phyloP scores from a whole-genome alignment of 23 tunicate species.

The Corella eumyota region DNA sequence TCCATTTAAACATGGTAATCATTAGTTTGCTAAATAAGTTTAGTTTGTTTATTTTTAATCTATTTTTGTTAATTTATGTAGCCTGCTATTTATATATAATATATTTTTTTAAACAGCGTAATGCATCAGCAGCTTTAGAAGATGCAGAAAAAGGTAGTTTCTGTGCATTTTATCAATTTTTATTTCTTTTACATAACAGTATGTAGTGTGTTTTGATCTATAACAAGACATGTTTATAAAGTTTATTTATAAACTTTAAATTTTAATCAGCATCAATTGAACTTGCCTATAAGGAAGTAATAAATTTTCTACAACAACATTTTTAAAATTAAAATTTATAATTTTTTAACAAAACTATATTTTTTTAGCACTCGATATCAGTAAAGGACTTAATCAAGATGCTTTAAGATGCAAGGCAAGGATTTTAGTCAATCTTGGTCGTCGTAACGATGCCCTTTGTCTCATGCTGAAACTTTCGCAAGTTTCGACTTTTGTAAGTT shows the following conservation, averaged over 20 bases:
- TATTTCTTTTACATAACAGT: conserved; percentile 1
- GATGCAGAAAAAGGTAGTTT: conserved; percentile 62
- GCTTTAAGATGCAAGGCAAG: conserved; percentile 65
- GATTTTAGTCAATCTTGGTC: conserved; percentile 26
- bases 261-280: too few relatives aligned
- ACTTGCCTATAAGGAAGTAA: too few relatives aligned
- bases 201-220: too few relatives aligned
- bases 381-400: conserved; percentile 55
- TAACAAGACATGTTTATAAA: too few relatives aligned
- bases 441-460: conserved; percentile 48
- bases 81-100: not conserved
- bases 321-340: too few relatives aligned
- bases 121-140: conserved; percentile 43
- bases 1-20: conserved; percentile 26
- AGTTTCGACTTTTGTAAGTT: conserved; percentile 46
- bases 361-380: conserved; percentile 49
- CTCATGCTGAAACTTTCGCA: conserved; percentile 55
- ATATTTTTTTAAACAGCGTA: conserved; percentile 26
- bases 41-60: not conserved
- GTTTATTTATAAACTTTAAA: too few relatives aligned
- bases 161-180: not conserved
- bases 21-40: not conserved
- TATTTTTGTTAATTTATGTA: not conserved
- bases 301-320: not conserved
- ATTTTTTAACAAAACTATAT: too few relatives aligned